A percentile compares a stretch with the other conserved stretches of the same genome.
phyloP scores from a whole-genome alignment of 2,888 invertebrate species.

The Drosophila infuscata region DNA sequence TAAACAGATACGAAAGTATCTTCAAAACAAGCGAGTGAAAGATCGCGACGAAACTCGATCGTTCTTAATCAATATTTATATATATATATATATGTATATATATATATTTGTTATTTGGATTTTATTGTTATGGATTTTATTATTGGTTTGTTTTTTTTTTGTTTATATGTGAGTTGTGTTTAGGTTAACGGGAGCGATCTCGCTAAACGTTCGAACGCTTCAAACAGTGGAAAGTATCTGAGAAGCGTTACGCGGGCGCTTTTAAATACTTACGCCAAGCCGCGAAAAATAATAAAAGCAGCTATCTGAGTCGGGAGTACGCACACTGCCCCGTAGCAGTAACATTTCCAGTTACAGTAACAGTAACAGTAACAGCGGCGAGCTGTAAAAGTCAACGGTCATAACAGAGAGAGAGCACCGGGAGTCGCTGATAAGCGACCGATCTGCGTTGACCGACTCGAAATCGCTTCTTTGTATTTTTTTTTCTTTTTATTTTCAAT shows the following conservation, averaged over 20 bases:
- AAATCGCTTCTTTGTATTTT: not conserved
- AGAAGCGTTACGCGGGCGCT: constrained; percentile 67
- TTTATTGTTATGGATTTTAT: constrained; percentile 5
- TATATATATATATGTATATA: not conserved
- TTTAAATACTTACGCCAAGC: constrained; percentile 65
- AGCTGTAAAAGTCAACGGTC: not conserved
- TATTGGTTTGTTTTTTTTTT: constrained; percentile 1
- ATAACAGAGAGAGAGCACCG: constrained; percentile 3
- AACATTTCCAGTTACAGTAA: not conserved
- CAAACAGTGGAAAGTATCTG: constrained; percentile 79
- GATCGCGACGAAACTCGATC: constrained; percentile 2
- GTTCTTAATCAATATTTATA: constrained; percentile 3
- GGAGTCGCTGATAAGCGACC: constrained; percentile 33
- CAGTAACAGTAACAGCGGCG: constrained; percentile 12
- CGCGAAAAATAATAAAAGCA: constrained; percentile 38
- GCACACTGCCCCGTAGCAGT: constrained; percentile 20
- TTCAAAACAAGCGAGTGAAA: not conserved
- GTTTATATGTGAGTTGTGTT: constrained; percentile 14
- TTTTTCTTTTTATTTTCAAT: not conserved
- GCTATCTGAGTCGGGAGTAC: constrained; percentile 34
- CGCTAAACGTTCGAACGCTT: constrained; percentile 72
- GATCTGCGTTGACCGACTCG: constrained; percentile 33
- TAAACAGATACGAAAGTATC: constrained; percentile 11
- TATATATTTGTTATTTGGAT: not conserved
- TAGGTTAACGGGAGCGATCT: constrained; percentile 45